Evolutionary conservation across 1,140 invertebrate species (phyloP).

Genomic region (Macrobrachium rosenbergii): DNA sequence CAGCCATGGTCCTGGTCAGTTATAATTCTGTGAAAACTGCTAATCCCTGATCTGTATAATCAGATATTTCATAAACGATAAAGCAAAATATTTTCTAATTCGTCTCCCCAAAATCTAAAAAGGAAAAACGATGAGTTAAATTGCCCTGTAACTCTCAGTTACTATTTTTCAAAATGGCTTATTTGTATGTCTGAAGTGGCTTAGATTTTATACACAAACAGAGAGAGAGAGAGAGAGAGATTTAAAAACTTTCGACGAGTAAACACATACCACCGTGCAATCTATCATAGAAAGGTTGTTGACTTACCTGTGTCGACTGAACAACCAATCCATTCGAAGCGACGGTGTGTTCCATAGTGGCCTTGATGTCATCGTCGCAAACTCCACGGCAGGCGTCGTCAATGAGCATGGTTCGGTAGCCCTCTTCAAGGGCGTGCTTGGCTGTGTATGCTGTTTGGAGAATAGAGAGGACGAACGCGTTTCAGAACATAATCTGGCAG

Average conservation of each 20-base stretch:
- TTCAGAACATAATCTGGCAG: background rate
- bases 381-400: conserved; percentile 94
- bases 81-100: too few relatives aligned
- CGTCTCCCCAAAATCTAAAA: too few relatives aligned
- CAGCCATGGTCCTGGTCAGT: too few relatives aligned
- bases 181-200: too few relatives aligned
- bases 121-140: too few relatives aligned
- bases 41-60: too few relatives aligned
- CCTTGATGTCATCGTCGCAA: conserved; percentile 85
- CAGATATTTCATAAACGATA: too few relatives aligned
- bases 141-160: background rate
- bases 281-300: background rate
- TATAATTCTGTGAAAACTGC: too few relatives aligned
- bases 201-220: too few relatives aligned
- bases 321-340: conserved; percentile 84
- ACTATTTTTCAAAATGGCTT: too few relatives aligned
- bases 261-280: background rate
- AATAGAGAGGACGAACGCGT: background rate
- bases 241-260: background rate
- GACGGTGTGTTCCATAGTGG: conserved; percentile 82
- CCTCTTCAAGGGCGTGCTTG: conserved; percentile 86
- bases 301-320: conserved; percentile 76
- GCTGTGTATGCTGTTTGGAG: conserved; percentile 83
- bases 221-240: background rate
- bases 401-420: conserved; percentile 89